phyloP scores from a whole-genome alignment of 2,113 vertebrate genomes.

The Gymnobelideus leadbeateri region DNA sequence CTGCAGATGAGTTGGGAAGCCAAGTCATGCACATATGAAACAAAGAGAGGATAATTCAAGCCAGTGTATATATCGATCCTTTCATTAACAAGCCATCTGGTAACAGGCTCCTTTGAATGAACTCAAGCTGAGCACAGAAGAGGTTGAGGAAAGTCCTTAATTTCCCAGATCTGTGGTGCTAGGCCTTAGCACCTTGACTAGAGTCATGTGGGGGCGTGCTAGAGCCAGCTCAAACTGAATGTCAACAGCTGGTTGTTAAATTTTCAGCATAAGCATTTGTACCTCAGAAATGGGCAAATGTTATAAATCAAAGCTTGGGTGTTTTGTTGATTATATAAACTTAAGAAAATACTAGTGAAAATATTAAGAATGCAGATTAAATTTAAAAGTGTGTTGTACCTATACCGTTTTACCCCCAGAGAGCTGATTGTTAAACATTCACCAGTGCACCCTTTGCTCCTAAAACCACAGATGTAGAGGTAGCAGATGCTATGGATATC shows the following conservation, averaged over 20 bases:
- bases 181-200: neutral
- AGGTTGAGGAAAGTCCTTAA: neutral
- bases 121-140: neutral
- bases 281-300: neutral
- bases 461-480: neutral
- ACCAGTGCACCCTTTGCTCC: neutral
- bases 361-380: neutral
- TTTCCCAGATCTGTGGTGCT: neutral
- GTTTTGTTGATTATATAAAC: neutral
- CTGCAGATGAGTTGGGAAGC: neutral
- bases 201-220: neutral
- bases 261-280: neutral
- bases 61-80: neutral
- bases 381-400: neutral
- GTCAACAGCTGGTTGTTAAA: neutral
- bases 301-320: neutral
- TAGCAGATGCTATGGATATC: neutral
- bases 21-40: neutral
- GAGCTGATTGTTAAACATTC: neutral
- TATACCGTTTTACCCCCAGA: neutral
- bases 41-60: neutral
- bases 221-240: neutral
- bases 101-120: neutral
- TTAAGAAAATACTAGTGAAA: neutral
- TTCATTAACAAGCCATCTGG: constrained; percentile 17